Evolutionary conservation across 2,888 invertebrate species (phyloP).

Genomic region (Eristalis tenax): DNA sequence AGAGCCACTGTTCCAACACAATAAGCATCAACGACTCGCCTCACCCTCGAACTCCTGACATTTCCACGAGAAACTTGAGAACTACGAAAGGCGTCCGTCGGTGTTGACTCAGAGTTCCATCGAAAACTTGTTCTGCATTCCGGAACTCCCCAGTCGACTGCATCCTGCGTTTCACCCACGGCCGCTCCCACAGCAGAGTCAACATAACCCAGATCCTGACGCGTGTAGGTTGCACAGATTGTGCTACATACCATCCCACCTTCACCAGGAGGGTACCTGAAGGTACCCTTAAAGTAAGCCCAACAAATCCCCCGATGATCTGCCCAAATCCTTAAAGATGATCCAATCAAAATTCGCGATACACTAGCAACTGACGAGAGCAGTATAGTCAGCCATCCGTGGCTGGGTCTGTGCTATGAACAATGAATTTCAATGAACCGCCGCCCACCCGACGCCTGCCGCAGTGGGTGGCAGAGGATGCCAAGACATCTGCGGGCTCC

Average conservation of each 20-base stretch:
- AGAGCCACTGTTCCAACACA: too few species aligned
- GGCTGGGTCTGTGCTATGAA: not conserved
- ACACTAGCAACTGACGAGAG: not conserved
- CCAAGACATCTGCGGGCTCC: not conserved
- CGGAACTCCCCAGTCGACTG: too few species aligned
- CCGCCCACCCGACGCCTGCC: not conserved
- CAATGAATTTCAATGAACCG: constrained; percentile 2
- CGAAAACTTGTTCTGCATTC: not conserved
- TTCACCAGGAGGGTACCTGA: not conserved
- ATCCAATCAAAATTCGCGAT: not conserved
- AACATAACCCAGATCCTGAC: not conserved
- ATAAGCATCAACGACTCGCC: not conserved
- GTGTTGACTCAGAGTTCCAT: not conserved
- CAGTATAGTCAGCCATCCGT: not conserved
- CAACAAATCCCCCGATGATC: not conserved
- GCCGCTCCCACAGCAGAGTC: not conserved
- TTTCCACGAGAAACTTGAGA: not conserved
- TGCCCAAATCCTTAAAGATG: not conserved
- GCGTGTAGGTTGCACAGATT: not conserved
- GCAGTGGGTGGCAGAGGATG: not conserved
- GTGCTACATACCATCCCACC: not conserved
- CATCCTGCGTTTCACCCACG: too few species aligned
- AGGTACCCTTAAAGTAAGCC: not conserved
- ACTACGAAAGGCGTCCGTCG: not conserved
- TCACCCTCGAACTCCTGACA: not conserved